Conservation (phyloP, 2,797 vertebrate species). For the Cirrhinus mrigala region DNA sequence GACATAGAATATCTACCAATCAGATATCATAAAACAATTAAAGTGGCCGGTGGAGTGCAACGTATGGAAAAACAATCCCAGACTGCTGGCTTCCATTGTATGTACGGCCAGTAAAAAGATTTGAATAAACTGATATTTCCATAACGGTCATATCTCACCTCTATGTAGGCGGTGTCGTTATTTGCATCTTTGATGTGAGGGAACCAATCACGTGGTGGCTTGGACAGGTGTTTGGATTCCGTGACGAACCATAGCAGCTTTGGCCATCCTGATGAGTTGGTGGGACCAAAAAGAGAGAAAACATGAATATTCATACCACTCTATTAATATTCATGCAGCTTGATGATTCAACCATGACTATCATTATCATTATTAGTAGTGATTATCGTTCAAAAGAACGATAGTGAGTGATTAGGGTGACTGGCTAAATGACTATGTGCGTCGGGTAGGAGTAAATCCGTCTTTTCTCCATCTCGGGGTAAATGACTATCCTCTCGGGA, state of each 20-base stretch:
- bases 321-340: conserved; percentile 43
- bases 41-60: background rate
- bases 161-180: conserved; percentile 97
- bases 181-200: conserved; percentile 98
- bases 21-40: conserved; percentile 43
- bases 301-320: conserved; percentile 38
- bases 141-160: conserved; percentile 77
- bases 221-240: conserved; percentile 96
- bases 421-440: conserved; percentile 22
- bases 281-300: conserved; percentile 28
- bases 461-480: conserved; percentile 2
- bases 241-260: conserved; percentile 98
- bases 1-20: conserved; percentile 35
- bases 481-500: conserved; percentile 35
- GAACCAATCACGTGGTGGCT: conserved; percentile 97
- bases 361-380: conserved; percentile 25
- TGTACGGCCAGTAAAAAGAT: background rate
- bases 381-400: conserved; percentile 23
- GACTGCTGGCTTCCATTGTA: background rate
- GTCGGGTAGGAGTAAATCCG: background rate
- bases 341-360: conserved; percentile 33
- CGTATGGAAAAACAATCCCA: conserved; percentile 16
- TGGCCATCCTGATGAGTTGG: conserved; percentile 86
- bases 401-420: conserved; percentile 30
- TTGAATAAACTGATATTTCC: conserved; percentile 18